phyloP scores from a whole-genome alignment of 2,113 vertebrate genomes.

The Hippocampus zosterae region DNA sequence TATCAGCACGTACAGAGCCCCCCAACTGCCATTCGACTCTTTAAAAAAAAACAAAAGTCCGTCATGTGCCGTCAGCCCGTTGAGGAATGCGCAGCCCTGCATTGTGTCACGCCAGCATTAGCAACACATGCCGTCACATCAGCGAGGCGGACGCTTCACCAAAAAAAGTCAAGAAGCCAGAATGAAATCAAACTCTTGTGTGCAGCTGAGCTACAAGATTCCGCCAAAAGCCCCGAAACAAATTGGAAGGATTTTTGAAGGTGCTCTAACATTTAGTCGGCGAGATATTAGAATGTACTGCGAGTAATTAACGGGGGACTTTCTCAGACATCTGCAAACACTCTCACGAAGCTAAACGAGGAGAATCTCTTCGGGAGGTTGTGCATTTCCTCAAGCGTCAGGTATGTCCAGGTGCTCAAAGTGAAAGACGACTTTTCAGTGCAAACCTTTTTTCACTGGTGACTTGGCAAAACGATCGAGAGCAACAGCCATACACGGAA shows the following conservation, averaged over 20 bases:
- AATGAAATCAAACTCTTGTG: not conserved
- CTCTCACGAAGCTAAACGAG: slow-evolving; percentile 22
- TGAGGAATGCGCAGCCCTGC: slow-evolving; percentile 47
- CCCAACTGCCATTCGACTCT: slow-evolving; percentile 48
- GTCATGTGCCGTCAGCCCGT: slow-evolving; percentile 36
- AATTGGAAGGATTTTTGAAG: slow-evolving; percentile 18
- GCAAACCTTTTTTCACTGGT: slow-evolving; percentile 21
- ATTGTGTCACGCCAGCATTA: slow-evolving; percentile 44
- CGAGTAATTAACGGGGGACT: slow-evolving; percentile 34
- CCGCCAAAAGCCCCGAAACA: slow-evolving; percentile 16
- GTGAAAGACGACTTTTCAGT: slow-evolving; percentile 3
- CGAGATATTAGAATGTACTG: slow-evolving; percentile 34
- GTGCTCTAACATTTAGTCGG: slow-evolving; percentile 21
- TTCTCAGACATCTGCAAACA: slow-evolving; percentile 54
- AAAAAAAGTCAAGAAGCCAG: slow-evolving; percentile 16
- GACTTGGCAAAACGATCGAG: slow-evolving; percentile 21
- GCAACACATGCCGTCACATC: slow-evolving; percentile 47
- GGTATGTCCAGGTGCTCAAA: slow-evolving; percentile 25
- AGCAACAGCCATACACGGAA: slow-evolving; percentile 33
- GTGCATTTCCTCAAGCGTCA: slow-evolving; percentile 30
- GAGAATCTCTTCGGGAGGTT: slow-evolving; percentile 41
- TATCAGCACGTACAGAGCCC: slow-evolving; percentile 59
- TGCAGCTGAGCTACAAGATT: not conserved
- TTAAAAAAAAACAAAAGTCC: slow-evolving; percentile 19
- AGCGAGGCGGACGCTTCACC: slow-evolving; percentile 31